Evolutionary conservation across 35 echinoderm and acorn worm species (phyloP), one percentile per base, ranked within the genome.

Genomic region (Hemicentrotus pulcherrimus): DNA sequence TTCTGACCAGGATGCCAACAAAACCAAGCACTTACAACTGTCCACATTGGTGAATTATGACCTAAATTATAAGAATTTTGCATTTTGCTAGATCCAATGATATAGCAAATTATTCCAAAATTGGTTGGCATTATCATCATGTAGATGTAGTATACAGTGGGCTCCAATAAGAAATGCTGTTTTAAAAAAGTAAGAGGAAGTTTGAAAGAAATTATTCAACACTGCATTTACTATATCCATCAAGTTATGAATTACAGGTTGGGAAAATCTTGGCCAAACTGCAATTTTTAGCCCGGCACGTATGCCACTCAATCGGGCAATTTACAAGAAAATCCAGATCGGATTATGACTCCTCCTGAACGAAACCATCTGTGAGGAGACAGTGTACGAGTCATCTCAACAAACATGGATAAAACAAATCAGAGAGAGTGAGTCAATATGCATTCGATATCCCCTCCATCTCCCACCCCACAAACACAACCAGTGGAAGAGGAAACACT

Each of bases 381-480:
- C 19, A 78, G 22, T 22, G 2, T 28, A 78, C 19, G 24, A 78
- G 65, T 78, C 65, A 78, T 78, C 65, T 78, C 22, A 22, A 78
- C 65, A 78, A 78, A 78, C 65, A 78, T 8, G 65, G 65, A 78
- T 78, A 78, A 78, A 78, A 78, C 65, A 78, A 78, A 78, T 78
- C 65, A 78, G 12, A n/a, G 22, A 78, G 6, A 78, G 6, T 78
- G 65, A 24, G 22, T 78, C 65, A 78, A 78, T 78, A 78, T 78
- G 19, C 65, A 78, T 78, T 78, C n/a, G 65, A 78, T 78, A 78
- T 78, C 65, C 19, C 24, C 65, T 8, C 19, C 6, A 22, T 78
- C 65, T 28, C 65, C 65, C 65, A 78, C 65, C 65, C 65, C 65
- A 78, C n/a, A 78, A 78, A 78, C 65, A 78, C 65, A 78, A 78